Evolutionary conservation across 1,140 invertebrate genomes (phyloP).

Genomic region (Rhopalosiphum padi): DNA sequence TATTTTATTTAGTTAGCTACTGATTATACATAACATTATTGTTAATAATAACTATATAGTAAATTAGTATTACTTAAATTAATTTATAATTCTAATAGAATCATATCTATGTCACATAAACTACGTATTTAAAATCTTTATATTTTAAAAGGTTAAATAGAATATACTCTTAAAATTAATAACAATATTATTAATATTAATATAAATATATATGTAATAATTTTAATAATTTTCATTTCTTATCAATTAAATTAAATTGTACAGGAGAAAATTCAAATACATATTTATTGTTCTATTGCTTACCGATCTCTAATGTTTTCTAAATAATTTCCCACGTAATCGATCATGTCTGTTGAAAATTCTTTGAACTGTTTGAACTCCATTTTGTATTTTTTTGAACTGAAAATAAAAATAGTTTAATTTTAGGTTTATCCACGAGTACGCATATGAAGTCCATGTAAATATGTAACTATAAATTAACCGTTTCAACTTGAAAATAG

Average conservation of each 20-base stretch:
- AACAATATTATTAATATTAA: neutral
- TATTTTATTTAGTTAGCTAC: neutral
- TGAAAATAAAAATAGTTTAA: neutral
- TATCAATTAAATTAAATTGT: neutral
- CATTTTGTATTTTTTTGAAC: conserved; percentile 66
- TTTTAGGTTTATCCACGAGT: neutral
- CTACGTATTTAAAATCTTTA: no score
- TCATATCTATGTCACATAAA: no score
- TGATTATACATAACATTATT: neutral
- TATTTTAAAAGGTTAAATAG: neutral
- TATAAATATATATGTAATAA: neutral
- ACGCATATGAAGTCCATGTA: neutral
- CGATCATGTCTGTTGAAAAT: conserved; percentile 80
- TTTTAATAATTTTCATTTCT: neutral
- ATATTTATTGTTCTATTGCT: conserved; percentile 58
- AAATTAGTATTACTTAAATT: neutral
- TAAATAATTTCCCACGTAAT: conserved; percentile 83
- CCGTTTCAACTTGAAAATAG: neutral
- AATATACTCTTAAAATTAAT: neutral
- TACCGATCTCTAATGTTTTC: conserved; percentile 85
- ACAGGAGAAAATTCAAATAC: neutral
- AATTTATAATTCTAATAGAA: neutral
- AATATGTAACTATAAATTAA: neutral
- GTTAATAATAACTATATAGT: neutral
- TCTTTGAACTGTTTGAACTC: conserved; percentile 79